Percentiles rank a stretch among this genome's conserved stretches.
Conservation (phyloP, 1,140 invertebrate species). For the Branchinecta lindahli region DNA sequence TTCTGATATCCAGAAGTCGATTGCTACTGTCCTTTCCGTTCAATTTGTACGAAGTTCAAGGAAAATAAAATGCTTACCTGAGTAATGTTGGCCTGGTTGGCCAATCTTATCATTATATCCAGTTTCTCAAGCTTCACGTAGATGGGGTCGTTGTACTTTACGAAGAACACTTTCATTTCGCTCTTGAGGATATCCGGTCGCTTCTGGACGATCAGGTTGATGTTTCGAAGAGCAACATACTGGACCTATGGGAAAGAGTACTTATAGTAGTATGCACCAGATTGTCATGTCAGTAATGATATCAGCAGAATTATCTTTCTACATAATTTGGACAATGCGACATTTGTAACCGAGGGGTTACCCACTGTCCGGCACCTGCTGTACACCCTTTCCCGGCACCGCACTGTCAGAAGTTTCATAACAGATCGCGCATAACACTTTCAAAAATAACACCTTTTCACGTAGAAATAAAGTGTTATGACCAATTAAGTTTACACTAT, state of each 20-base stretch:
- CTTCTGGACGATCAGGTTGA: slow-evolving; percentile 98
- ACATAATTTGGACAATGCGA: slow-evolving; percentile 9
- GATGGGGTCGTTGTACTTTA: slow-evolving; percentile 99
- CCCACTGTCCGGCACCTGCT: slow-evolving; percentile 1
- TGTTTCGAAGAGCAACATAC: slow-evolving; percentile 95
- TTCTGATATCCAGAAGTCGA: too few species aligned
- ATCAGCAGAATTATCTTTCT: slow-evolving; percentile 10
- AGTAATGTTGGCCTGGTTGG: slow-evolving; percentile 93
- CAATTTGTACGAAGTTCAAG: too few species aligned
- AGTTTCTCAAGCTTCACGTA: slow-evolving; percentile 99
- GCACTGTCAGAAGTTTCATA: too few species aligned
- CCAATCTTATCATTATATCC: slow-evolving; percentile 98
- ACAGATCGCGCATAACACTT: too few species aligned
- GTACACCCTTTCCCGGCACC: too few species aligned
- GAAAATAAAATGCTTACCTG: slow-evolving; percentile 36
- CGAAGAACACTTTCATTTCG: slow-evolving; percentile 99
- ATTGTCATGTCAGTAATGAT: background rate
- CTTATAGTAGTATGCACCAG: slow-evolving; percentile 3
- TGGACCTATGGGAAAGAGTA: slow-evolving; percentile 45
- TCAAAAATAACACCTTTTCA: too few species aligned
- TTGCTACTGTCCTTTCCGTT: too few species aligned
- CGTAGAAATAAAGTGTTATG: too few species aligned
- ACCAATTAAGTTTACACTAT: too few species aligned
- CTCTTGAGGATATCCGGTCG: slow-evolving; percentile 97
- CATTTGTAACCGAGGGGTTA: background rate